Evolutionary conservation across 2,888 invertebrate genomes (phyloP), one percentile per base, ranked within the genome.

Genomic region (Eupithecia abbreviata): DNA sequence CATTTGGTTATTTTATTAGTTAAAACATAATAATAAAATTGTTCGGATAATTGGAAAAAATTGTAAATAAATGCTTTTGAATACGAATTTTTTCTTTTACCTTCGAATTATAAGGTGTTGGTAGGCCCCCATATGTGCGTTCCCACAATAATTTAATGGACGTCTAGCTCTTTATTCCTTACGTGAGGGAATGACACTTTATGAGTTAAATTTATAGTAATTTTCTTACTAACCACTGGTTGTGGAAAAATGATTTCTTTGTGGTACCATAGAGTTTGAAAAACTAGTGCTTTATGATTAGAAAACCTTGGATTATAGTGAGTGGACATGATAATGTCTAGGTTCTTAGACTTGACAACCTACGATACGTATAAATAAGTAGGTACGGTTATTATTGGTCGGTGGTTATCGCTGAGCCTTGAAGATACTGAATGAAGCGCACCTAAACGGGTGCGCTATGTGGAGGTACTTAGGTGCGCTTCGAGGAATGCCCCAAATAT

Each of bases 81-180:
- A 71, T 68, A 65, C 58, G 71, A 18, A 66, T 66, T 77, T 45
- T 76, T 77, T 76, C 66, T 71, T 71, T 79, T n/a, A 58, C 13
- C 58, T 55, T 67, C 71, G 6, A 71, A 62, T 62, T 62, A 62
- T 62, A 62, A 62, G 45, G 47, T 66, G 45, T 71, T 15, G 15
- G n/a, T 18, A 66, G 2, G 55, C n/a, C n/a, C n/a, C 41, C 84
- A 82, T 74, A 71, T 84, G 84, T 45, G 13, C 0, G 18, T 82
- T 84, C 84, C 58, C 84, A 83, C 75, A 78, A 79, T 83, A 78
- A 80, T 83, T 79, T 82, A 73, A 69, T 12, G 77, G 79, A 69
- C 77, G 58, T 70, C 77, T 13, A n/a, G 62, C 12, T 18, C 30
- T 58, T 62, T 62, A 62, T 62, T 41, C 15, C 4, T 71, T 58